A percentile compares a stretch with the other conserved stretches of the same genome.
Evolutionary conservation across 1,140 invertebrate genomes (phyloP).

Genomic region (Diprion similis): DNA sequence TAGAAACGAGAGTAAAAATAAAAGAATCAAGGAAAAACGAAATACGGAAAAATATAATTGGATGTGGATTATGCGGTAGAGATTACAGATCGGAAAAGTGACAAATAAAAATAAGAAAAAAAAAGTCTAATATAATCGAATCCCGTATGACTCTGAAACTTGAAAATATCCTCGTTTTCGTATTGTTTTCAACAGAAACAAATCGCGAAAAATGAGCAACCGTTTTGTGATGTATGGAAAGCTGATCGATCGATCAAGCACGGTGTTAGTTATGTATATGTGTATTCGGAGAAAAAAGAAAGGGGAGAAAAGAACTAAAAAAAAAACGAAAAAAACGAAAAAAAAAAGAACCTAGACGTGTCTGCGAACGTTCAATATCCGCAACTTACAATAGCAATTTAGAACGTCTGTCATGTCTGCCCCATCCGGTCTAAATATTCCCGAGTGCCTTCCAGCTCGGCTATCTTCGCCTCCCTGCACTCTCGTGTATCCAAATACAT

Average conservation of each 20-base stretch:
- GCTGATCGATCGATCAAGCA: not conserved
- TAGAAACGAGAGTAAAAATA: not conserved
- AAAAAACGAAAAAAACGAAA: not conserved
- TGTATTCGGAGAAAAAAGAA: too few species aligned
- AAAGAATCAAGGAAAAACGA: not conserved
- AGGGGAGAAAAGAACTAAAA: not conserved
- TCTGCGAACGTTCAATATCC: slow-evolving; percentile 5
- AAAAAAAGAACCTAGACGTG: not conserved
- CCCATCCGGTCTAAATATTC: not conserved
- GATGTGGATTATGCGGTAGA: not conserved
- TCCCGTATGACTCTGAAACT: not conserved
- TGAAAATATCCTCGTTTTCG: not conserved
- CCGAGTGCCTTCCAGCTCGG: not conserved
- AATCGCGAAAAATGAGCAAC: not conserved
- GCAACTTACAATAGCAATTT: slow-evolving; percentile 15
- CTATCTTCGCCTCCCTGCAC: not conserved
- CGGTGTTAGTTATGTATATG: too few species aligned
- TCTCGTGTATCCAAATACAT: too few species aligned
- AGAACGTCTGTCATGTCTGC: slow-evolving; percentile 10
- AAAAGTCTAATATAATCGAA: not conserved
- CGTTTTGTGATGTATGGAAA: not conserved
- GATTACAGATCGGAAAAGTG: not conserved
- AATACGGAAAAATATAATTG: not conserved
- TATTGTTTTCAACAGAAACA: not conserved
- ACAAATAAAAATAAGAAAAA: too few species aligned